phyloP scores from a whole-genome alignment of 2,113 vertebrate species.

The Mugil cephalus region DNA sequence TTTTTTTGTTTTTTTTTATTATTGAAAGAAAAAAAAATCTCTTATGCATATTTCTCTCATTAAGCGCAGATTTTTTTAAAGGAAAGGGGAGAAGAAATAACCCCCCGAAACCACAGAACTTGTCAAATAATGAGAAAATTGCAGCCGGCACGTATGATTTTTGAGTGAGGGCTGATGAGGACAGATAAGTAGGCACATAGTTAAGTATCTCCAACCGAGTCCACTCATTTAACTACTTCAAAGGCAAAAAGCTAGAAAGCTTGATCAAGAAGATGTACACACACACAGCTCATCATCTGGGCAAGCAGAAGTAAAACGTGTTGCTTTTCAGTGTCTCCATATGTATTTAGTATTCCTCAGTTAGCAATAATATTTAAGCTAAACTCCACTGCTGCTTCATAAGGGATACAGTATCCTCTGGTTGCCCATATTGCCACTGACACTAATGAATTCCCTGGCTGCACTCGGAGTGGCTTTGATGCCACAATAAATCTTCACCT shows the following conservation, averaged over 20 bases:
- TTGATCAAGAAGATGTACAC: neutral
- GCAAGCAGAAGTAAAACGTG: neutral
- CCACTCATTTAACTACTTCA: neutral
- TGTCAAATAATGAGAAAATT: slow-evolving; percentile 39
- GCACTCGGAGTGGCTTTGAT: slow-evolving; percentile 58
- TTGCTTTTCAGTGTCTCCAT: slow-evolving; percentile 13
- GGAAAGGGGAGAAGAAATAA: slow-evolving; percentile 23
- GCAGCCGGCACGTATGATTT: slow-evolving; percentile 13
- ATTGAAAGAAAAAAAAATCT: slow-evolving; percentile 33
- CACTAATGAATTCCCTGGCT: slow-evolving; percentile 71
- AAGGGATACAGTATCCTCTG: slow-evolving; percentile 26
- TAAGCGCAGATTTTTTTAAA: slow-evolving; percentile 53
- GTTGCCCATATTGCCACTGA: slow-evolving; percentile 58
- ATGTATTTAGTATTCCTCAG: slow-evolving; percentile 22
- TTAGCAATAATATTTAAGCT: slow-evolving; percentile 56
- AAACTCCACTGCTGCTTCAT: slow-evolving; percentile 41
- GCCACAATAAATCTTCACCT: slow-evolving; percentile 58
- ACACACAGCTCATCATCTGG: neutral
- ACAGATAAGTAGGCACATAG: neutral
- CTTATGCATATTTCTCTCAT: slow-evolving; percentile 54
- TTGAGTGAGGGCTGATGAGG: slow-evolving; percentile 1
- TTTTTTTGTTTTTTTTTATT: slow-evolving; percentile 66
- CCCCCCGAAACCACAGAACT: neutral
- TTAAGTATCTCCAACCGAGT: neutral
- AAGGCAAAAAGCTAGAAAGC: neutral